Percentiles rank a stretch among this genome's conserved stretches.
Conservation (phyloP, 2,113 vertebrate genomes). For the Lepus timidus region DNA sequence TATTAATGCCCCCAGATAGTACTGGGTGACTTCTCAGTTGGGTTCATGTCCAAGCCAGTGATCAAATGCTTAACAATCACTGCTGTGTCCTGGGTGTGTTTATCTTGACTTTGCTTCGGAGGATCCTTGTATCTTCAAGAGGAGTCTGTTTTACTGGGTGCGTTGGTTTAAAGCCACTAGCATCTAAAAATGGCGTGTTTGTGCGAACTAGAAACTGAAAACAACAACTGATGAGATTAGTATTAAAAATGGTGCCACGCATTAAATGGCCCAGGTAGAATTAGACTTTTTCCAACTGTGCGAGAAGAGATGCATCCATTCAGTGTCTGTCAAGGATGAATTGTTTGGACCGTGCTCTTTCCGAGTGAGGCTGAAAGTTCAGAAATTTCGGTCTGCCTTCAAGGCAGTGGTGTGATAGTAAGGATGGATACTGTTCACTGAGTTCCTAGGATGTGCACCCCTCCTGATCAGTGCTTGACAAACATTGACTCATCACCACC, state of each 20-base stretch:
- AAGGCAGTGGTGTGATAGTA: background rate
- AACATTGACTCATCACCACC: background rate
- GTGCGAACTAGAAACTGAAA: slow-evolving; percentile 77
- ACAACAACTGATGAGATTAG: slow-evolving; percentile 73
- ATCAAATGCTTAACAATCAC: slow-evolving; percentile 65
- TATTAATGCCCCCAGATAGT: slow-evolving; percentile 78
- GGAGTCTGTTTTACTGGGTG: slow-evolving; percentile 76
- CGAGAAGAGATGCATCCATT: slow-evolving; percentile 17
- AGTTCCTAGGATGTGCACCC: background rate
- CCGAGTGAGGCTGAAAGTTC: background rate
- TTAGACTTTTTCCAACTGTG: slow-evolving; percentile 41
- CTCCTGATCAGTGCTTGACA: background rate
- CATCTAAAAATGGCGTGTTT: slow-evolving; percentile 71
- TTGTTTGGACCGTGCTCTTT: background rate
- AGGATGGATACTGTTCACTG: background rate
- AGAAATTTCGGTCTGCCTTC: background rate
- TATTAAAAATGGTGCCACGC: slow-evolving; percentile 65
- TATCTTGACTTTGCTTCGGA: slow-evolving; percentile 76
- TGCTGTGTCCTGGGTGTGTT: slow-evolving; percentile 66
- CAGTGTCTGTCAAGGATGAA: slow-evolving; percentile 1
- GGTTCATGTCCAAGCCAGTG: slow-evolving; percentile 61
- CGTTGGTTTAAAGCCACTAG: slow-evolving; percentile 71
- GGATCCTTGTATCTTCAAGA: slow-evolving; percentile 73
- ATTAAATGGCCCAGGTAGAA: slow-evolving; percentile 58
- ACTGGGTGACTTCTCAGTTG: slow-evolving; percentile 70